Conservation (phyloP, 2,113 vertebrate genomes). For the Pagrus major region DNA sequence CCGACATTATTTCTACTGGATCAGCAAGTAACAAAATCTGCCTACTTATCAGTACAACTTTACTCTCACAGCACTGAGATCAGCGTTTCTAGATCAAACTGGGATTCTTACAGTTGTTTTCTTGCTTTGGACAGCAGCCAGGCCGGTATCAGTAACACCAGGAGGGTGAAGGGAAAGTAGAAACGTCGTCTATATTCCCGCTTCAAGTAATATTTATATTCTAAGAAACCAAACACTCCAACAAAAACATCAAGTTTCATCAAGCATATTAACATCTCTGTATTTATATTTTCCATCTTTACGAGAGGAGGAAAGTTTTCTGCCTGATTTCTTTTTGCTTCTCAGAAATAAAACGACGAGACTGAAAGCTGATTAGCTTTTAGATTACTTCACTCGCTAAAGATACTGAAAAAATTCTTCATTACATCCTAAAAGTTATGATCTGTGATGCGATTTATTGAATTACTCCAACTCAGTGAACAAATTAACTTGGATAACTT, state of each 20-base stretch:
- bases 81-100: no score
- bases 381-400: constrained; percentile 36
- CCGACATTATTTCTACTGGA: no score
- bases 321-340: constrained; percentile 51
- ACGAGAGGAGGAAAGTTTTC: constrained; percentile 32
- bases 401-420: constrained; percentile 50
- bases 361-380: constrained; percentile 59
- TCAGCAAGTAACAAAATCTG: no score
- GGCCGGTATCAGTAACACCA: no score
- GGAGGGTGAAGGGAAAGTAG: no score
- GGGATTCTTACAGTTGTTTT: no score
- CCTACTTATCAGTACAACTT: no score
- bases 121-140: no score
- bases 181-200: no score
- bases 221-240: no score
- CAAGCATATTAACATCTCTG: constrained; percentile 18
- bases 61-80: no score
- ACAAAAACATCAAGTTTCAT: neutral
- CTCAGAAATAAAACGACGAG: constrained; percentile 33
- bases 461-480: constrained; percentile 61
- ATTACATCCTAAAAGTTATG: constrained; percentile 60
- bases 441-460: constrained; percentile 73
- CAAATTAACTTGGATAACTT: constrained; percentile 56
- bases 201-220: no score
- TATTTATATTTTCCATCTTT: constrained; percentile 33